Base-by-base conservation (phyloP, 2,888 invertebrate genomes). In the Dasypogon diadema region DNA sequence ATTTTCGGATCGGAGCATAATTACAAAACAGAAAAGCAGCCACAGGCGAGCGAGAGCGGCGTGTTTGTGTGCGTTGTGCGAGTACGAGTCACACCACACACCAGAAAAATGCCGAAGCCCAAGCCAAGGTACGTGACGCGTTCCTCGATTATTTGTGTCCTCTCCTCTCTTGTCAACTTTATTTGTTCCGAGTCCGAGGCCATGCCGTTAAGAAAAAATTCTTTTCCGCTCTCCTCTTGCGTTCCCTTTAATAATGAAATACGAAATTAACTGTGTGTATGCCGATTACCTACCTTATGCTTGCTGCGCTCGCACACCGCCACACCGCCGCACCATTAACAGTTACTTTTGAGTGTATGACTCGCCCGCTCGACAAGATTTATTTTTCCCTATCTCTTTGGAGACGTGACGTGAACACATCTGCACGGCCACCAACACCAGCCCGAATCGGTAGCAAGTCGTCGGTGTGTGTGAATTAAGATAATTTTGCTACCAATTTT, bases 121-220 rank as follows among this genome's bases (percentile, higher is more conserved):
- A 48, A 12, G 46, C 48, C 37, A 65, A 65, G 65, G 48, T 65
- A 65, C 65, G 65, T 65, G 65, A 65, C 65, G 65, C 65, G 65
- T 46, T 48, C 46, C 65, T 46, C 65, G 46, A 65, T 65, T 65
- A 65, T 65, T 65, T 65, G 65, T 65, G 65, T 65, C 65, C 65
- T 65, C 65, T 65, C 65, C 24, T 65, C 65, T 65, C 65, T 51
- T 51, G 60, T 60, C 60, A 60, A 60, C 60, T 60, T 60, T 21
- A 37, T 21, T 51, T 51, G 51, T 51, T 51, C 6, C n/a, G n/a
- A n/a, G 12, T 46, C 12, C 12, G 30, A 30, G 30, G n/a, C 51
- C 14, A 21, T 51, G n/a, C n/a, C n/a, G 60, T 18, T 37, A 60
- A 60, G 22, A 58, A 58, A 63, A 65, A 22, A 22, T 46, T 22